Conservation (phyloP, 1,140 invertebrate species). For the Drosophila micromelanica region DNA sequence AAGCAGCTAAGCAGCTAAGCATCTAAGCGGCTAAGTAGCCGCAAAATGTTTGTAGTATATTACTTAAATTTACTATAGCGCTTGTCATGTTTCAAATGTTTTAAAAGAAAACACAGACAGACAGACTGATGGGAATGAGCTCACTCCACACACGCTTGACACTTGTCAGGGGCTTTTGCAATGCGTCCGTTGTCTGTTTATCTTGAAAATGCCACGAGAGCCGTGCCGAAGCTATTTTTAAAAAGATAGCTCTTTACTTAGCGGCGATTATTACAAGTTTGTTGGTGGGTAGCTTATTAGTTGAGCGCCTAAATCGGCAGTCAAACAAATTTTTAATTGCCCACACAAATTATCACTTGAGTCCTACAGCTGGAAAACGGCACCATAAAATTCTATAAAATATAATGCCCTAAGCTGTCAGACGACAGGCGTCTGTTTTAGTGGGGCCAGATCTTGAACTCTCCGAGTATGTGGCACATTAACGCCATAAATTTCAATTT, state of each 20-base stretch:
- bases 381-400: constrained; percentile 58
- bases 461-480: constrained; percentile 60
- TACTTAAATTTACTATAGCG: constrained; percentile 39
- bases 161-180: constrained; percentile 47
- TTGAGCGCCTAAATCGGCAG: constrained; percentile 23
- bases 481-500: constrained; percentile 69
- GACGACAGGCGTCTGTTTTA: constrained; percentile 30
- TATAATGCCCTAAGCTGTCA: constrained; percentile 47
- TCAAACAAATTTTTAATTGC: constrained; percentile 70
- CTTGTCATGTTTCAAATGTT: constrained; percentile 21
- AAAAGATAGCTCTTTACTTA: constrained; percentile 23
- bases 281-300: constrained; percentile 26
- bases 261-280: constrained; percentile 17
- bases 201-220: constrained; percentile 31
- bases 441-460: constrained; percentile 53
- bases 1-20: constrained; percentile 12
- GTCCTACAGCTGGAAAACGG: constrained; percentile 9
- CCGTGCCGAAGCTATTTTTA: constrained; percentile 31
- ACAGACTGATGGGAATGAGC: constrained; percentile 21
- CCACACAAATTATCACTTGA: constrained; percentile 52
- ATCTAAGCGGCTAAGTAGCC: constrained; percentile 16
- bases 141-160: constrained; percentile 29
- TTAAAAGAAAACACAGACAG: constrained; percentile 23
- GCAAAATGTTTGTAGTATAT: constrained; percentile 34
- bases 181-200: constrained; percentile 52